Evolutionary conservation across 2,888 invertebrate genomes (phyloP), one percentile per base, ranked within the genome.

Genomic region (Reticulitermes lucifugus): DNA sequence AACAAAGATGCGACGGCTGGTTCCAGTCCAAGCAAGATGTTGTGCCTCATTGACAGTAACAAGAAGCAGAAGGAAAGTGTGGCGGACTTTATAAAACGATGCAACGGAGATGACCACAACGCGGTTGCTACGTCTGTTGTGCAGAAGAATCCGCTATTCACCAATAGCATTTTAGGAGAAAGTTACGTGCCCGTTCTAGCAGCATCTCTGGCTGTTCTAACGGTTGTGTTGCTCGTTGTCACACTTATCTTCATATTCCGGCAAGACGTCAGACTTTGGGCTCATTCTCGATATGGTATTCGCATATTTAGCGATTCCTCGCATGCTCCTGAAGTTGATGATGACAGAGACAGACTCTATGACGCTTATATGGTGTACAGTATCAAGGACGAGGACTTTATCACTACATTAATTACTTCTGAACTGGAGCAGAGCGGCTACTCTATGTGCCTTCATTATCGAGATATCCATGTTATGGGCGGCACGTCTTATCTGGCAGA

Each of bases 331-430:
- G 88, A 88, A 46, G 82, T 84, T 35, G 87, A 86, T 83, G 91
- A 93, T 91, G 88, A 92, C 91, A 85, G 91, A 91, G 91, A 94
- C 91, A 91, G 94, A 90, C 91, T 94, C 89, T 94, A 96, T 92
- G 94, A 98, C 90, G 97, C 96, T 86, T 98, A 97, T 92, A 94
- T 98, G 90, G 95, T 96, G 87, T 98, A 97, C 92, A 96, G 96
- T 90, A 94, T 94, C 88, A 94, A 95, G 88, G 97, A 97, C 89
- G 93, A 96, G 92, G 91, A 95, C 92, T 92, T 95, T 93, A 92
- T 95, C 90, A 90, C 94, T 91, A 91, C 95, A 92, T 91, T 95
- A 92, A 89, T 96, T 92, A 92, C 95, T 90, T 89, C 93, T 0
- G 96, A 96, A 89, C 91, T 97, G 87, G 96, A 97, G 91, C 95